A percentile compares a stretch with the other conserved stretches of the same genome.
These are phyloP conservation scores for Streptopelia turtur DNA, from an alignment of 2,797 vertebrate genomes.

Conservation along the genomic window DNA sequence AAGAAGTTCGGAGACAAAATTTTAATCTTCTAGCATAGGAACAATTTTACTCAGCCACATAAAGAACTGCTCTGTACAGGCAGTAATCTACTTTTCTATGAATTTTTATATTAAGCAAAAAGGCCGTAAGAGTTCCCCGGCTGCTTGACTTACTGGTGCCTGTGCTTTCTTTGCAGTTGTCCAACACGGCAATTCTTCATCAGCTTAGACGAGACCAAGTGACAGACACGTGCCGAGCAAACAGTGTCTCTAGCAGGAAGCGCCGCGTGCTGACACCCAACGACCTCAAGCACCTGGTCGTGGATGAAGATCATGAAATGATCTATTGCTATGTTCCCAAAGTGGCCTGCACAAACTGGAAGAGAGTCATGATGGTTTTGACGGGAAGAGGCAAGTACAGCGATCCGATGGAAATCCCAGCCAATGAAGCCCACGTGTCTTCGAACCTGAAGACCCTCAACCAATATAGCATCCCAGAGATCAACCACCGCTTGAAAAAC, in stretches of 20 bases:
- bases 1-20: not conserved
- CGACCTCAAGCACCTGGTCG: conserved; percentile 95
- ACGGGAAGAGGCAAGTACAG: conserved; percentile 92
- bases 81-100: not conserved
- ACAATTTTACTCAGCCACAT: not conserved
- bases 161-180: conserved; percentile 83
- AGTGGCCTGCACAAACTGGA: conserved; percentile 99
- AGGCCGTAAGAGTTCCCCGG: not conserved
- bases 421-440: conserved; percentile 92
- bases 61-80: not conserved
- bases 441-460: conserved; percentile 96
- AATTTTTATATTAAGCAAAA: not conserved
- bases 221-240: conserved; percentile 87
- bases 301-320: conserved; percentile 95
- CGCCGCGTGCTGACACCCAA: conserved; percentile 91
- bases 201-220: conserved; percentile 93
- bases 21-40: not conserved
- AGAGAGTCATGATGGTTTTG: conserved; percentile 98
- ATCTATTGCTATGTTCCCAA: conserved; percentile 99
- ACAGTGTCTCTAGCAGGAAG: conserved; percentile 87
- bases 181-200: conserved; percentile 87
- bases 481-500: conserved; percentile 97
- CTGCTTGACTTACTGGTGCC: not conserved
- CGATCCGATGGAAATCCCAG: conserved; percentile 95
- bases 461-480: conserved; percentile 96